Evolutionary conservation across 2,113 vertebrate species (phyloP).

Genomic region (Mus spicilegus): DNA sequence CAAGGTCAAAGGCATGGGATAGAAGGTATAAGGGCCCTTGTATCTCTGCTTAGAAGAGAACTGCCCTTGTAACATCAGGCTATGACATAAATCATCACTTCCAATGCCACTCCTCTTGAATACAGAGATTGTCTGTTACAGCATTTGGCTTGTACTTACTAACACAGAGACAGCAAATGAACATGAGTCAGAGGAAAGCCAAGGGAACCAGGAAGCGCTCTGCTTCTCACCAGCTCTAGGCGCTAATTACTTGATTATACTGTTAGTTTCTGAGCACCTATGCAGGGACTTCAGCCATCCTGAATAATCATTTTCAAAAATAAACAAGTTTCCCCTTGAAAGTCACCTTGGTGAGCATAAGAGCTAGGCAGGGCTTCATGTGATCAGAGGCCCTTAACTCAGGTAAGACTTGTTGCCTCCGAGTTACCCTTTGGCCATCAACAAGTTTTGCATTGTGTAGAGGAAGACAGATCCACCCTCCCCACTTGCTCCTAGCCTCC

Average conservation of each 20-base stretch:
- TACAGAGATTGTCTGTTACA: neutral
- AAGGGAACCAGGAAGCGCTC: neutral
- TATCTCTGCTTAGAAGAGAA: neutral
- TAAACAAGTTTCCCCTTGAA: constrained; percentile 38
- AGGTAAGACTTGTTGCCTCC: neutral
- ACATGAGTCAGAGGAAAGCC: neutral
- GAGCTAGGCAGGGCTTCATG: neutral
- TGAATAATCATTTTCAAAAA: constrained; percentile 59
- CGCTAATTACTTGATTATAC: constrained; percentile 39
- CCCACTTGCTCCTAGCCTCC: no score
- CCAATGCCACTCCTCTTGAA: neutral
- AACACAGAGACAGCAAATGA: neutral
- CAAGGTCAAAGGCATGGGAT: neutral
- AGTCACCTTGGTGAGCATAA: constrained; percentile 32
- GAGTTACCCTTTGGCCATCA: neutral
- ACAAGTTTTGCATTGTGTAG: neutral
- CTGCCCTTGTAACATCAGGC: neutral
- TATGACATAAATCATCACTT: neutral
- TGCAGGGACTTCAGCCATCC: constrained; percentile 25
- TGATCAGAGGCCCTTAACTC: neutral
- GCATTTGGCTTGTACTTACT: constrained; percentile 19
- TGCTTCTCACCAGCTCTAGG: neutral
- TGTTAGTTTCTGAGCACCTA: constrained; percentile 53
- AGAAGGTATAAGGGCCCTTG: neutral
- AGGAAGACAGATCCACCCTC: neutral